Evolutionary conservation across 2,113 vertebrate genomes (phyloP).

Genomic region (Kryptolebias marmoratus): DNA sequence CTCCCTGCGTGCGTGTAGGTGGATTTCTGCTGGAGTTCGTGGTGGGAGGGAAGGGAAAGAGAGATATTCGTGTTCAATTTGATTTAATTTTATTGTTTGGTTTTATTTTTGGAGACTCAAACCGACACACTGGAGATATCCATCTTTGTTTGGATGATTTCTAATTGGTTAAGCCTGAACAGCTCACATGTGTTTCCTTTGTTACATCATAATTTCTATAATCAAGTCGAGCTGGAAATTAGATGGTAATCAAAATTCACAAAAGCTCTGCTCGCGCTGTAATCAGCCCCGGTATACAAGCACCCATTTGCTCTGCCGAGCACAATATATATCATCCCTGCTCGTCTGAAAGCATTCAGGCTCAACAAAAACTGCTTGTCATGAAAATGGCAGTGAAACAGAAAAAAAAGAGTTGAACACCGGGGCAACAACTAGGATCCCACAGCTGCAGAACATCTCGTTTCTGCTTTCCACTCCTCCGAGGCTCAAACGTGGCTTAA

Average conservation of each 20-base stretch:
- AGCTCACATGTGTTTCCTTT: slow-evolving; percentile 23
- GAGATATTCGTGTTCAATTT: slow-evolving; percentile 3
- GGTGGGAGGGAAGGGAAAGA: not conserved
- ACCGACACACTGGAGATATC: not conserved
- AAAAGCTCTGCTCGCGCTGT: slow-evolving; percentile 21
- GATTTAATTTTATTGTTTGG: slow-evolving; percentile 15
- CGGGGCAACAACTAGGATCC: slow-evolving; percentile 45
- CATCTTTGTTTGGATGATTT: slow-evolving; percentile 21
- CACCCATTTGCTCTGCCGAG: slow-evolving; percentile 37
- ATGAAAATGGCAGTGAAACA: slow-evolving; percentile 61
- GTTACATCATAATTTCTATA: slow-evolving; percentile 18
- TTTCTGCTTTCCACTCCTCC: slow-evolving; percentile 28
- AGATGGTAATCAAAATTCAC: slow-evolving; percentile 42
- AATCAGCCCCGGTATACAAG: slow-evolving; percentile 21
- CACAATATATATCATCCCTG: slow-evolving; percentile 52
- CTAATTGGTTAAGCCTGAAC: slow-evolving; percentile 27
- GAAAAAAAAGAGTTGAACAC: slow-evolving; percentile 54
- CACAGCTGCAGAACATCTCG: slow-evolving; percentile 46
- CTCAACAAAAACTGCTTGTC: slow-evolving; percentile 55
- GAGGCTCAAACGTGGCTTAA: slow-evolving; percentile 24
- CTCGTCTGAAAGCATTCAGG: slow-evolving; percentile 57
- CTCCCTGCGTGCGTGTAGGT: slow-evolving; percentile 8
- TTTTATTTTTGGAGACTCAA: slow-evolving; percentile 25
- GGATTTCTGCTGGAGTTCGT: slow-evolving; percentile 9
- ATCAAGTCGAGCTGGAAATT: slow-evolving; percentile 40